Evolutionary conservation across 2,888 invertebrate genomes (phyloP), one percentile per base, ranked within the genome.

Genomic region (Mechanitis mazaeus): DNA sequence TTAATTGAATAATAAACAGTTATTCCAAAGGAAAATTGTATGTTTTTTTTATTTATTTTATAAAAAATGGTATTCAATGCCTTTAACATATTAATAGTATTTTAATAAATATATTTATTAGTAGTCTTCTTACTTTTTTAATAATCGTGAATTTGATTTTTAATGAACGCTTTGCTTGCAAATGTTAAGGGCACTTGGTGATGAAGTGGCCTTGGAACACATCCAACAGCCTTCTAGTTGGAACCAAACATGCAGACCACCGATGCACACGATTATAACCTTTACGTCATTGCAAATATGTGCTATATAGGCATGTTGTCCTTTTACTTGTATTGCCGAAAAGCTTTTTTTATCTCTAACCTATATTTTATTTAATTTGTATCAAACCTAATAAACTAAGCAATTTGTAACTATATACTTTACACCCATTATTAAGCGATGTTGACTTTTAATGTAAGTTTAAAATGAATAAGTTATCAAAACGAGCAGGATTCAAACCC

Each of bases 141-240:
- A 31, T 31, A 50, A 50, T 31, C 28, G 31, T 9, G 31, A 11
- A 31, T 50, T 31, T 28, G 31, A 31, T 31, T 50, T 47, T 50
- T 50, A 50, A 50, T 50, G 50, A 50, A 50, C 31, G 50, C 50
- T 50, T 50, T 50, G 50, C 28, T 50, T 50, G 50, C 50, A 31
- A 50, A 50, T 50, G 50, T 50, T 28, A 50, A 50, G 50, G 5
- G 50, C 50, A 31, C 50, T 50, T 50, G 31, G 31, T 50, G 50
- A 31, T 31, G 50, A 31, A 50, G 50, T 50, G 31, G 50, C 50
- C 50, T 50, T 50, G 50, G 50, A 50, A 50, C 50, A 50, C 50
- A 50, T 50, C 50, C 50, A 50, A 50, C 50, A 31, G 2, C 20
- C 31, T 28, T 50, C 42, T 28, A 28, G 7, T 11, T 31, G 31